phyloP scores from a whole-genome alignment of 2,888 invertebrate genomes.

The Arctia plantaginis region DNA sequence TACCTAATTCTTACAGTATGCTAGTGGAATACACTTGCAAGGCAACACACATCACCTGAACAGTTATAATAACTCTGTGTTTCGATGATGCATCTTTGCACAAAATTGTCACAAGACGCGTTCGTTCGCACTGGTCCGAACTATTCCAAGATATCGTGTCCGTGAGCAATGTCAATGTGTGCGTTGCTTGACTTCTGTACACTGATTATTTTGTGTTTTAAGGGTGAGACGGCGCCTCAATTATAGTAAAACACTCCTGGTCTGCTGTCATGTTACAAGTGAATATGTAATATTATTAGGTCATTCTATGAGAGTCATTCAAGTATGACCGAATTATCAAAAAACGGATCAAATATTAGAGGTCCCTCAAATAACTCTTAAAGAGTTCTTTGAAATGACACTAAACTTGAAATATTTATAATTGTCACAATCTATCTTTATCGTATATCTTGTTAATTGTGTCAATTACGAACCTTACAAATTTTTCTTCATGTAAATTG shows the following conservation, averaged over 20 bases:
- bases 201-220: no score
- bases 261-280: background rate
- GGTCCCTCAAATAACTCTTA: background rate
- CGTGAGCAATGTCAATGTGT: no score
- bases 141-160: no score
- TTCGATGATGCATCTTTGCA: no score
- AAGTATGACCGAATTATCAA: constrained; percentile 13
- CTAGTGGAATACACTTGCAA: no score
- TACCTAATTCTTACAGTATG: no score
- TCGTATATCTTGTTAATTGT: constrained; percentile 63
- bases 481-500: constrained; percentile 49
- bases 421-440: constrained; percentile 17
- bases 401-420: constrained; percentile 4
- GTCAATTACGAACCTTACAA: constrained; percentile 66
- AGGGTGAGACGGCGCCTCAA: background rate
- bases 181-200: no score
- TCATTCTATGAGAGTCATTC: constrained; percentile 13
- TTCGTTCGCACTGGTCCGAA: no score
- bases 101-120: no score
- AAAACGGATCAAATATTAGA: constrained; percentile 16
- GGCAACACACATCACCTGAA: no score
- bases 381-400: constrained; percentile 6
- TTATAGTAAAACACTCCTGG: background rate
- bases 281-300: background rate
- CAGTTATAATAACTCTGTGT: no score